Conservation (phyloP, 1,140 invertebrate species). For the Drosophila obscura region DNA sequence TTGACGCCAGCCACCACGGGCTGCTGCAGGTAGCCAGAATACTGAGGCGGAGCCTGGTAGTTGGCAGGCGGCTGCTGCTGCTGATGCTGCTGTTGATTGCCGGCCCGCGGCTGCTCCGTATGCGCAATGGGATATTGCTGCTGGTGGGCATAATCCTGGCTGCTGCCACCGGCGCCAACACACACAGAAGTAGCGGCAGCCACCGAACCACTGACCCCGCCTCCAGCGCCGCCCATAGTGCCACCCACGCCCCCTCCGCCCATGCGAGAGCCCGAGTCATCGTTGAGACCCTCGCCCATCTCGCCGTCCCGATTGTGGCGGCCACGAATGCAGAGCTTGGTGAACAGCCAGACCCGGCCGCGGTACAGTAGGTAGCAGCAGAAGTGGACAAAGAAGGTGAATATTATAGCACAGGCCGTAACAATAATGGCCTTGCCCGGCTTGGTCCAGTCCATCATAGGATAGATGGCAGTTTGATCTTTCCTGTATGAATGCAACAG, state of each 20-base stretch:
- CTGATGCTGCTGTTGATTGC: constrained; percentile 49
- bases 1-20: constrained; percentile 78
- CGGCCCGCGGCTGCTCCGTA: constrained; percentile 72
- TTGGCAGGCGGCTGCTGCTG: constrained; percentile 66
- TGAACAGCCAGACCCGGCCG: constrained; percentile 80
- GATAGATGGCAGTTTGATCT: constrained; percentile 86
- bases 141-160: constrained; percentile 79
- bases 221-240: constrained; percentile 5
- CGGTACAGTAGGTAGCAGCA: constrained; percentile 83
- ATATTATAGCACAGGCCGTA: constrained; percentile 85
- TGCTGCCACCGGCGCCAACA: constrained; percentile 62
- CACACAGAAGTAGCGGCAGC: constrained; percentile 39
- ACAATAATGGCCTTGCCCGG: constrained; percentile 85
- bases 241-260: constrained; percentile 49
- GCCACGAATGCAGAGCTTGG: constrained; percentile 80
- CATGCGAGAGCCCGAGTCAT: constrained; percentile 73
- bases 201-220: constrained; percentile 44
- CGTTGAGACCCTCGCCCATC: constrained; percentile 76
- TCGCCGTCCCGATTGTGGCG: constrained; percentile 78
- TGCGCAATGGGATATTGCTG: constrained; percentile 80
- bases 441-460: constrained; percentile 87
- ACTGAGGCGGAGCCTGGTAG: constrained; percentile 76
- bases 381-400: constrained; percentile 85
- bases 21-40: constrained; percentile 78
- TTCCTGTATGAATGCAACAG: constrained; percentile 70